Base-by-base conservation (phyloP, 2,797 vertebrate genomes). In the Discoglossus pictus region DNA sequence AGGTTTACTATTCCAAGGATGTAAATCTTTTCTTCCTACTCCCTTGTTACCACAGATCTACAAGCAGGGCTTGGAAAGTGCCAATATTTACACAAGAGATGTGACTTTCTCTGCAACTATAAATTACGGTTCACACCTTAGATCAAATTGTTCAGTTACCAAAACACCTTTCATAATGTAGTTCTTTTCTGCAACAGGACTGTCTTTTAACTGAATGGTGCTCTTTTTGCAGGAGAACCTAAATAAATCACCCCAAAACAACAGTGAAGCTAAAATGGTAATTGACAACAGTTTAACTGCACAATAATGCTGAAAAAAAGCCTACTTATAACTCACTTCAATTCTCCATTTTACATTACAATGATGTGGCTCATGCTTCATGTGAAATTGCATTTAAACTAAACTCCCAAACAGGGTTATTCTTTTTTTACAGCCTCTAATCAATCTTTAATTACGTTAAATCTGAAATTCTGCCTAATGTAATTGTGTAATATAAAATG, bases 361-460 rank as follows among this genome's bases (percentile, higher is more conserved):
- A 40, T 69, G 42, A 62, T 69, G 43, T 39, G 34, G 23, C 59
- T 69, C 42, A 50, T 62, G 58, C 66, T 62, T 69, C 66, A 69
- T 55, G 15, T 46, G 31, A 62, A 69, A 69, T 69, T 62, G 51
- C 43, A 56, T 63, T 56, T 70, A 63, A 70, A 48, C 51, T 35
- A 70, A 63, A 63, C 5, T 39, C 51, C 50, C 34, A 62, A 70
- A 63, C 60, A 63, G 60, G 36, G 44, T 63, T 63, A 63, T 70
- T 63, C 25, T 47, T 70, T 63, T 70, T 70, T 58, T 25, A 58
- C 44, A 34, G 52, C 21, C 51, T 25, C 35, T 61, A 61, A 69
- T 69, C 35, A 70, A 50, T 63, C 52, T 56, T 63, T 70, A 70
- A 70, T 70, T 63, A 63, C 46, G 52, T 39, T 55, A 63, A 24